These are phyloP conservation scores for Caenorhabditis sp. DNA, from an alignment of 2,888 invertebrate genomes.

Conservation along the genomic window DNA sequence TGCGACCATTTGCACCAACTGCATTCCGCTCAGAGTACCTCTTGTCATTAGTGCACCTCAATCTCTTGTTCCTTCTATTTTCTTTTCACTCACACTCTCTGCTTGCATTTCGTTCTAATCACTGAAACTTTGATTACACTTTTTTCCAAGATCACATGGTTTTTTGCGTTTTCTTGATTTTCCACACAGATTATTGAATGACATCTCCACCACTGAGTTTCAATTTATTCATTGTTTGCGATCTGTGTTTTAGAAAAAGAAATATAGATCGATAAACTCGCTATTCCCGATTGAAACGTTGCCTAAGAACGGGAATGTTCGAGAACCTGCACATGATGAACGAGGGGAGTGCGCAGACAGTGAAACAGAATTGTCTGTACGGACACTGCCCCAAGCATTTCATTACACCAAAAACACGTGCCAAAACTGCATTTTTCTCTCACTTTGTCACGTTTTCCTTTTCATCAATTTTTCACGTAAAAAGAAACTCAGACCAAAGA, in stretches of 20 bases:
- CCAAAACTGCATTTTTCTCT: slow-evolving; percentile 34
- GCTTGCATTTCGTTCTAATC: slow-evolving; percentile 14
- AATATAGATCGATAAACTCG: not conserved
- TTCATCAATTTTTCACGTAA: not conserved
- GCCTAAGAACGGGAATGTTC: slow-evolving; percentile 64
- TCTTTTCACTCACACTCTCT: slow-evolving; percentile 2
- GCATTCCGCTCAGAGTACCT: not conserved
- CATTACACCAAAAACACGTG: slow-evolving; percentile 57
- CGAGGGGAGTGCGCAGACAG: slow-evolving; percentile 22
- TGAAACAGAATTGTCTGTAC: slow-evolving; percentile 28
- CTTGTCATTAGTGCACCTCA: not conserved
- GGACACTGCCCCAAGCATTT: slow-evolving; percentile 20
- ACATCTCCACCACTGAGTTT: slow-evolving; percentile 39
- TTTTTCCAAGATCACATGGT: slow-evolving; percentile 27
- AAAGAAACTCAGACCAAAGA: not conserved
- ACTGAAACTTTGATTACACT: slow-evolving; percentile 11
- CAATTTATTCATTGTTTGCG: not conserved
- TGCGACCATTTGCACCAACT: slow-evolving; percentile 21
- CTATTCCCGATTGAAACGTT: slow-evolving; percentile 50
- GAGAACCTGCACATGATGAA: slow-evolving; percentile 34
- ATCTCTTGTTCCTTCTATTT: not conserved
- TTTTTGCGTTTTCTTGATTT: slow-evolving; percentile 4
- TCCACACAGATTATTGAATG: slow-evolving; percentile 22
- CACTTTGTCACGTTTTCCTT: slow-evolving; percentile 40
- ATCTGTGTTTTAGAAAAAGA: not conserved